Evolutionary conservation across 2,113 vertebrate genomes (phyloP).

Genomic region (Notarius quadriscutis): DNA sequence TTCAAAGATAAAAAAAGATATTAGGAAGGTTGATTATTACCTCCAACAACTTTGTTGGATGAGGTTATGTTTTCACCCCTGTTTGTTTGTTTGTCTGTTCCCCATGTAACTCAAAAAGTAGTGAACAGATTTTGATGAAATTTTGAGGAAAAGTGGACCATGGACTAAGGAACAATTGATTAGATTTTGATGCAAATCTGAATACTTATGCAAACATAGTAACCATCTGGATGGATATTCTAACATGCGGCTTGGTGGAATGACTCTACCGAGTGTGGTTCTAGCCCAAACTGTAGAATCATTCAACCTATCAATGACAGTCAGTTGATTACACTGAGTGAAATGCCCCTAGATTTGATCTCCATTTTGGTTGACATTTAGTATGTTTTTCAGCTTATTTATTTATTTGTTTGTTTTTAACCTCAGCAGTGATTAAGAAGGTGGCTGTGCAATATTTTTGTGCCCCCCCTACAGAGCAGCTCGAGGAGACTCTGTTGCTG

Average conservation of each 20-base stretch:
- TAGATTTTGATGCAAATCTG: too few relatives aligned
- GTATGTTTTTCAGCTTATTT: background rate
- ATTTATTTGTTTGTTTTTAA: too few relatives aligned
- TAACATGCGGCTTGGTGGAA: background rate
- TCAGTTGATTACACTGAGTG: background rate
- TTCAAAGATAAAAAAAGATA: background rate
- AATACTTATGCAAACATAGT: too few relatives aligned
- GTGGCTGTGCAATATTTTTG: constrained; percentile 55
- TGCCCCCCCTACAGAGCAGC: constrained; percentile 48
- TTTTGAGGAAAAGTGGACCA: too few relatives aligned
- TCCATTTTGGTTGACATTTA: background rate
- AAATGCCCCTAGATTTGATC: background rate
- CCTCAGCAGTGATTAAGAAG: constrained; percentile 13
- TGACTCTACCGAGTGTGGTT: background rate
- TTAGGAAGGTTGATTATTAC: too few relatives aligned
- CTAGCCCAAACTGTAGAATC: background rate
- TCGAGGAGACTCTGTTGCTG: constrained; percentile 50
- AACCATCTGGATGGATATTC: too few relatives aligned
- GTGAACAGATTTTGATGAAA: too few relatives aligned
- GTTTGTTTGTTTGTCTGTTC: too few relatives aligned
- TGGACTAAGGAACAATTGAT: too few relatives aligned
- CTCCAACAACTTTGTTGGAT: too few relatives aligned
- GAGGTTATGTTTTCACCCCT: too few relatives aligned
- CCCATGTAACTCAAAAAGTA: too few relatives aligned
- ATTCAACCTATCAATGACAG: background rate